A percentile compares a stretch with the other conserved stretches of the same genome.
Conservation (phyloP, 2,797 vertebrate species). For the Gadopsis bispinosus region DNA sequence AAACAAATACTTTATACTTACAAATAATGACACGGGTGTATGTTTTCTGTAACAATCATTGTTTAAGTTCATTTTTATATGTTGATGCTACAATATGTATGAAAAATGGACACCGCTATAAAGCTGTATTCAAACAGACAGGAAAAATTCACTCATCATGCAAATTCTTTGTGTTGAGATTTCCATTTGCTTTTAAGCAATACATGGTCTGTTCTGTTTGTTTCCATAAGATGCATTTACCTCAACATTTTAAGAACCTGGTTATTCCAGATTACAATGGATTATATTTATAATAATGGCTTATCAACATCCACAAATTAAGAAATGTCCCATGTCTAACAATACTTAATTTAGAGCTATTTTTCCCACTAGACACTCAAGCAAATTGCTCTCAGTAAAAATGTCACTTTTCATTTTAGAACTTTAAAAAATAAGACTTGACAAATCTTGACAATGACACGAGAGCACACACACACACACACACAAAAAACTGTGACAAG, state of each 20-base stretch:
- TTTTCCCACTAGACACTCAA: neutral
- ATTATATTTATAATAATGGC: too few relatives aligned
- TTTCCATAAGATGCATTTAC: neutral
- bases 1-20: neutral
- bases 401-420: neutral
- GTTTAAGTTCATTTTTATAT: neutral
- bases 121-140: neutral
- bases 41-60: neutral
- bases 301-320: conserved; percentile 5
- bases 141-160: neutral
- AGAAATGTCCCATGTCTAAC: neutral
- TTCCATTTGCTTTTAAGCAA: neutral
- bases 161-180: neutral
- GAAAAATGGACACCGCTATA: neutral
- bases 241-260: too few relatives aligned
- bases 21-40: neutral
- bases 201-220: neutral
- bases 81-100: neutral
- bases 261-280: neutral
- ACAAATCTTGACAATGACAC: conserved; percentile 18
- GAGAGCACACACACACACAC: conserved; percentile 9
- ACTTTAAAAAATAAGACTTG: neutral
- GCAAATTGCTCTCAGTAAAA: neutral
- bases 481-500: neutral
- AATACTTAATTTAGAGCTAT: neutral